Evolutionary conservation across 2,113 vertebrate genomes (phyloP).

Genomic region (Vidua chalybeata): DNA sequence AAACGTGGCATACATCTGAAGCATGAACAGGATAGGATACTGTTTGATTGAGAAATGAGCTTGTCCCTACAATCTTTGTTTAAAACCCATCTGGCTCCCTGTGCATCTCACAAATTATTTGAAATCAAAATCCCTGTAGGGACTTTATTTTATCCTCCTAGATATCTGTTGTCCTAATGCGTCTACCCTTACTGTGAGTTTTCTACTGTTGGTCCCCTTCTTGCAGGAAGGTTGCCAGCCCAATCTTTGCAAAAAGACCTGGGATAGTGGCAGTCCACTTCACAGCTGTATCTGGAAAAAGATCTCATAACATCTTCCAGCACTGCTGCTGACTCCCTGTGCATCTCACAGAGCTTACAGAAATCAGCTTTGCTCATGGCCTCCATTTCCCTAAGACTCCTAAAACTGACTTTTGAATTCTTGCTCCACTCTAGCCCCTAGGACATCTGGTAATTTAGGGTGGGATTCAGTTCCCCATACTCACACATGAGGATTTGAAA

Average conservation of each 20-base stretch:
- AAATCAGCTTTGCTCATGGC: neutral
- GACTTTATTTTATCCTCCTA: neutral
- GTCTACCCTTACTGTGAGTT: neutral
- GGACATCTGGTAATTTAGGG: neutral
- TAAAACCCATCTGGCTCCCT: neutral
- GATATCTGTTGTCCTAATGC: neutral
- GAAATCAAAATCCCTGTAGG: neutral
- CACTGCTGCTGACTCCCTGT: neutral
- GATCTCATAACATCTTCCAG: neutral
- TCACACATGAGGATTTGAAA: neutral
- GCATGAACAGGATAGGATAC: neutral
- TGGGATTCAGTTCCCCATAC: neutral
- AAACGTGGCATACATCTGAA: neutral
- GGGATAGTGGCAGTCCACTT: neutral
- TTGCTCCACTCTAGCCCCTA: neutral
- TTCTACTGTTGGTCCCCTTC: neutral
- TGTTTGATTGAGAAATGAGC: neutral
- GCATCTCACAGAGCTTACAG: neutral
- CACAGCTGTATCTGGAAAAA: neutral
- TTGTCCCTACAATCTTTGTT: neutral
- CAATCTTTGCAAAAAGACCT: neutral
- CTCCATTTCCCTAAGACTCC: neutral
- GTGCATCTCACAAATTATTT: neutral
- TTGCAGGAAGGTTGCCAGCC: neutral
- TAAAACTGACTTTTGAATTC: neutral